These are phyloP conservation scores for Erinaceus europaeus DNA, from an alignment of 2,113 vertebrate species.

Conservation along the genomic window DNA sequence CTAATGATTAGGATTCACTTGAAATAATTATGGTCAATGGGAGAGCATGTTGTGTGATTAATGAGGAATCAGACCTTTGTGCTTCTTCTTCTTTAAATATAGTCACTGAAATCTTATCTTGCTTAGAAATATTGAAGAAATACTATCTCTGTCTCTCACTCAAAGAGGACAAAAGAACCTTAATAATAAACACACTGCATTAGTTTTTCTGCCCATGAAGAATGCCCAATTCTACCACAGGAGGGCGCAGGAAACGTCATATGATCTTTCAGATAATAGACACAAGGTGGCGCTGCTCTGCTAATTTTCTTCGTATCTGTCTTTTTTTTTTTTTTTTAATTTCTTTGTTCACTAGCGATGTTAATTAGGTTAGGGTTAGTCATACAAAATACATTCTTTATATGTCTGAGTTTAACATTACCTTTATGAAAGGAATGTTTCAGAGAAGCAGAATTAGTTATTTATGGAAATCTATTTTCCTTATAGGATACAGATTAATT, in stretches of 20 bases:
- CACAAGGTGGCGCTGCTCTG: constrained; percentile 72
- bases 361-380: constrained; percentile 22
- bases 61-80: not conserved
- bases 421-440: constrained; percentile 35
- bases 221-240: constrained; percentile 46
- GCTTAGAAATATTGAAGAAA: not conserved
- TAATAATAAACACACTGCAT: fast-evolving
- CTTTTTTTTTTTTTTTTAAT: constrained; percentile 31
- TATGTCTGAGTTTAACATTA: not conserved
- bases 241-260: constrained; percentile 59
- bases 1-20: not conserved
- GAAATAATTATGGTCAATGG: not conserved
- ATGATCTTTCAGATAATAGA: constrained; percentile 35
- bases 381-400: not conserved
- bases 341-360: constrained; percentile 60
- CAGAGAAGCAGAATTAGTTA: not conserved
- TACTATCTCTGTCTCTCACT: not conserved
- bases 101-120: not conserved
- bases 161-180: not conserved
- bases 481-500: not conserved
- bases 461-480: not conserved
- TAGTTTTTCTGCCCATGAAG: not conserved
- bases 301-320: constrained; percentile 54
- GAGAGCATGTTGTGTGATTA: too few relatives aligned
- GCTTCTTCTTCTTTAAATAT: not conserved